Evolutionary conservation across 1,140 invertebrate genomes (phyloP), one percentile per base, ranked within the genome.

Genomic region (Trachymyrmex cornetzi): DNA sequence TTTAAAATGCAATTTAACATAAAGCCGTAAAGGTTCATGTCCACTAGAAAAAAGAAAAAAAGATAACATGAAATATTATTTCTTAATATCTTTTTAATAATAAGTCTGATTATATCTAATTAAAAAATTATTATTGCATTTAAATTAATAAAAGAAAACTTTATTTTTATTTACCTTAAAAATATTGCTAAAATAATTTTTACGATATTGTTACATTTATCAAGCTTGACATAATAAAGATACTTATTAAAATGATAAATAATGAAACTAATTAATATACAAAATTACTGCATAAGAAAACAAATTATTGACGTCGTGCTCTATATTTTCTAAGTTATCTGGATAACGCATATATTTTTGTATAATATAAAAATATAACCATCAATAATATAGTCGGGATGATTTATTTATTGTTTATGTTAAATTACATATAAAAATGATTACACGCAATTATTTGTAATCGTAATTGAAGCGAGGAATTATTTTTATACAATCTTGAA

Each of bases 401-500:
- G 1, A 48, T 80, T 24, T 48, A 80, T 80, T 80, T 80, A 38
- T 80, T 67, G 34, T 14, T 79, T 19, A 12, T 16, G 27, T 80
- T 67, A 24, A 80, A 69, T 38, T 53, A 80, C n/a, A 2, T n/a
- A 80, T 53, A 48, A 19, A 80, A 53, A 80, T 80, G 30, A 80
- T 67, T 48, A 38, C 44, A 48, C 6, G 4, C n/a, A 22, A 53
- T 53, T 53, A 67, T 53, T 66, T 53, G 64, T 44, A 24, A 27
- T 14, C 24, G 14, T 57, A 24, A 59, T 77, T 24, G 19, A 80
- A 80, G 19, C n/a, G 44, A 30, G 27, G 12, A 30, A 66, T 24
- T 67, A 27, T 7, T 80, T 16, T 14, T 66, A 9, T 67, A 48
- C 4, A 80, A 79, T 66, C 19, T 66, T 34, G 7, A 3, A 30